Conservation (phyloP, 2,888 invertebrate genomes). For the Ommatoiulus sabulosus region DNA sequence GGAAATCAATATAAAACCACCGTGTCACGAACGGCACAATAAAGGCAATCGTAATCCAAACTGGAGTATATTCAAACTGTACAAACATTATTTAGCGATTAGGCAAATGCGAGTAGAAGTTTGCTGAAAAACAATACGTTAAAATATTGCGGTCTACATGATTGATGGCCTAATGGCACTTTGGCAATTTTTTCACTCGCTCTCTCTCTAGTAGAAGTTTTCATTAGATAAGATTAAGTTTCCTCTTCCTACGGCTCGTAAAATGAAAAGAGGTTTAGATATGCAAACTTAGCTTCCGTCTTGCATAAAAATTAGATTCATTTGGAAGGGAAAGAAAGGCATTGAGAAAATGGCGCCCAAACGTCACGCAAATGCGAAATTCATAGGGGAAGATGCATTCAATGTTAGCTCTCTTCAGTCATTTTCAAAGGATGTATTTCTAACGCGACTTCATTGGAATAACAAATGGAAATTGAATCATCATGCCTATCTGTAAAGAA, state of each 20-base stretch:
- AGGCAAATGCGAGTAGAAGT: slow-evolving; percentile 33
- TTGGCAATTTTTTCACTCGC: background rate
- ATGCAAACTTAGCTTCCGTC: slow-evolving; percentile 31
- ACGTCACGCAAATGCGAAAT: slow-evolving; percentile 29
- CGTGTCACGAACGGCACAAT: background rate
- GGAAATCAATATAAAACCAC: background rate
- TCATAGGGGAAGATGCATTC: background rate
- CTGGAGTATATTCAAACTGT: background rate
- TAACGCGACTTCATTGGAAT: slow-evolving; percentile 21
- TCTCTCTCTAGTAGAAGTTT: background rate
- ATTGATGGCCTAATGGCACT: slow-evolving; percentile 40
- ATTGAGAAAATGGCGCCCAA: slow-evolving; percentile 5
- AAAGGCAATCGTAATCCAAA: background rate
- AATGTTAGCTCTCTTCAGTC: background rate
- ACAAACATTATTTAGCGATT: slow-evolving; percentile 36
- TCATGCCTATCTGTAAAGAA: background rate
- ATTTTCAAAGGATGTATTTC: slow-evolving; percentile 5
- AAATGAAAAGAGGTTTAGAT: slow-evolving; percentile 32
- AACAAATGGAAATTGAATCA: background rate
- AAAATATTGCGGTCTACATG: slow-evolving; percentile 9
- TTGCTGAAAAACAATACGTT: slow-evolving; percentile 39
- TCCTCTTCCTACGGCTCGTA: background rate
- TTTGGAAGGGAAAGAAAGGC: slow-evolving; percentile 17
- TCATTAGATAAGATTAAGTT: slow-evolving; percentile 40
- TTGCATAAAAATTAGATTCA: slow-evolving; percentile 42